Evolutionary conservation across 2,113 vertebrate genomes (phyloP).

Genomic region (Clarias batrachus): DNA sequence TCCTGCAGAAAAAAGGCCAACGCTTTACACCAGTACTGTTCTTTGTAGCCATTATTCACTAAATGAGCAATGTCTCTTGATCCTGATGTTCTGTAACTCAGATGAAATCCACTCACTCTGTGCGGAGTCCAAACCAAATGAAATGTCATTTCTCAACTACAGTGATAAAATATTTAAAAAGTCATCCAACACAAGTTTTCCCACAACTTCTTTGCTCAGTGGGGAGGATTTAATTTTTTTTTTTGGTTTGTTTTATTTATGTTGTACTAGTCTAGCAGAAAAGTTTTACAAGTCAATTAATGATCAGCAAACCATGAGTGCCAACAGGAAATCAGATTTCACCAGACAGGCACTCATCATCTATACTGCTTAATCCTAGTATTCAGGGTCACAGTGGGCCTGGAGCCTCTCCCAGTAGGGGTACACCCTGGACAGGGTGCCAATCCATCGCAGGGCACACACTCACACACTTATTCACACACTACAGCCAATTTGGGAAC

Average conservation of each 20-base stretch:
- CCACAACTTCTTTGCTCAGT: background rate
- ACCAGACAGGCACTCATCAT: background rate
- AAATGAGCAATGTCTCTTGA: background rate
- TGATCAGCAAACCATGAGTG: background rate
- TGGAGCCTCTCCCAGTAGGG: too few relatives aligned
- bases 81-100: background rate
- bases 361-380: too few relatives aligned
- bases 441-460: too few relatives aligned
- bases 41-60: background rate
- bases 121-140: background rate
- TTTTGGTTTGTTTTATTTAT: background rate
- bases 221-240: background rate
- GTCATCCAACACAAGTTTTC: too few relatives aligned
- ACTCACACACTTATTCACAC: too few relatives aligned
- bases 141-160: background rate
- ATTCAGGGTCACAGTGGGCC: too few relatives aligned
- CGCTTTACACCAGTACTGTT: background rate
- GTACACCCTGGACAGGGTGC: too few relatives aligned
- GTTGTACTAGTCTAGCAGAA: background rate
- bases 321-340: background rate
- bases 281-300: background rate
- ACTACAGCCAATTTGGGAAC: too few relatives aligned
- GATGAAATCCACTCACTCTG: background rate
- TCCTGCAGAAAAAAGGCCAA: background rate
- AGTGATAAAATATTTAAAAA: background rate